Evolutionary conservation across 1,140 invertebrate species (phyloP), one percentile per base, ranked within the genome.

Genomic region (Elysia chlorotica): DNA sequence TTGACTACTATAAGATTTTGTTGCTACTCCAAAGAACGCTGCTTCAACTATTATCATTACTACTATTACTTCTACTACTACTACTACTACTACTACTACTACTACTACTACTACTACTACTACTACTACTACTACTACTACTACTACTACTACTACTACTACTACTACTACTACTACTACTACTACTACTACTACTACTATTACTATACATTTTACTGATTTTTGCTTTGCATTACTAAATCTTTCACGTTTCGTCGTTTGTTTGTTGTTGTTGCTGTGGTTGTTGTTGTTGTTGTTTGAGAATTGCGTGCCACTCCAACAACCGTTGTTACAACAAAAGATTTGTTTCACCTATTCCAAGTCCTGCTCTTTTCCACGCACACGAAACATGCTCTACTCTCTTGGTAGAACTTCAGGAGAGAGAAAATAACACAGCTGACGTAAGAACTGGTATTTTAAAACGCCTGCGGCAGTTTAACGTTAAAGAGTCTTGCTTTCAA

Each of bases 131-230:
- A n/a, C 30, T 57, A n/a, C 21, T 57, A 57, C 4, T 57, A n/a
- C 54, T 57, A 57, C 54, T 57, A 57, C 21, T 57, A n/a, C 21
- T 57, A 57, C 54, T 57, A 57, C 54, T 57, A n/a, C 54, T 57
- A n/a, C 21, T 57, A n/a, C 21, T 57, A n/a, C 21, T 57, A n/a
- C 21, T 57, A n/a, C 21, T 57, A 57, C 21, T 57, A 57, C 21
- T 57, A n/a, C 21, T 57, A 57, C 21, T 57, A 28, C 21, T 57
- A n/a, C 21, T 57, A n/a, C 54, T 57, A 28, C 21, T 57, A 57
- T 28, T 57, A n/a, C 54, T 57, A n/a, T 28, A 25, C 6, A 6
- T 57, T 6, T 28, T 57, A n/a, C 54, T 57, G 54, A 6, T 57
- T 6, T 23, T 6, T 28, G n/a, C 6, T 57, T 57, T 6, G 6